These are phyloP conservation scores for Taxidea taxus DNA, from an alignment of 2,113 vertebrate species.

Conservation along the genomic window DNA sequence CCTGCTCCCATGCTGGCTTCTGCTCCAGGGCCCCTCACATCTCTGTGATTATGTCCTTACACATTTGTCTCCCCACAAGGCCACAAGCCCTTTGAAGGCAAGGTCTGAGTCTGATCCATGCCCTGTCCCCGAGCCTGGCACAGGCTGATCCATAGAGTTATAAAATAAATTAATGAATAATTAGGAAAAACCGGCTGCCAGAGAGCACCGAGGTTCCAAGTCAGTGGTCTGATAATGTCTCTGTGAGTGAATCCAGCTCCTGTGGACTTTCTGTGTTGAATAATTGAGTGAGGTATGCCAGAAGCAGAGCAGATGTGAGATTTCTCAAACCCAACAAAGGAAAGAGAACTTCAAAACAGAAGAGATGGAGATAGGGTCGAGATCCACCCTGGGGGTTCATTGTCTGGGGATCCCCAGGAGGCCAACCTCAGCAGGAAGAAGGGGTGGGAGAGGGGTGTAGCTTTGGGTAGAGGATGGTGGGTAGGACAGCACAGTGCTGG, in stretches of 20 bases:
- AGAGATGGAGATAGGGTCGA: background rate
- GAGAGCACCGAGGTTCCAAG: background rate
- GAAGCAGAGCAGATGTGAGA: background rate
- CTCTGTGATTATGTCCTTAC: background rate
- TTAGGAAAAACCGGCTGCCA: slow-evolving; percentile 20
- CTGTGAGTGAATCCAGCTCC: background rate
- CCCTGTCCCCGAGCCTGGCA: background rate
- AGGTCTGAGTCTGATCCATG: background rate
- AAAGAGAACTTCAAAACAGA: background rate
- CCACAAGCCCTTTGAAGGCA: background rate
- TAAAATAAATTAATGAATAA: slow-evolving; percentile 26
- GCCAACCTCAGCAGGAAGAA: background rate
- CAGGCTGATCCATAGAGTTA: background rate
- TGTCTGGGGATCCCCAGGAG: background rate
- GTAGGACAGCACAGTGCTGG: background rate
- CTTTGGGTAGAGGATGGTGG: background rate
- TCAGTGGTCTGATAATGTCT: background rate
- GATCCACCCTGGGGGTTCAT: background rate
- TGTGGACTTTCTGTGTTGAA: background rate
- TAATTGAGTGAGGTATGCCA: slow-evolving; percentile 13
- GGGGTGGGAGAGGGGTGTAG: accelerated
- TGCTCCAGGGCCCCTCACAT: background rate
- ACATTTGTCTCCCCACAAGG: background rate
- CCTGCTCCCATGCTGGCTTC: accelerated
- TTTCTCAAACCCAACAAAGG: background rate